A percentile compares a stretch with the other conserved stretches of the same genome.
Conservation (phyloP, 1,140 invertebrate genomes). For the Aphidius ervi region DNA sequence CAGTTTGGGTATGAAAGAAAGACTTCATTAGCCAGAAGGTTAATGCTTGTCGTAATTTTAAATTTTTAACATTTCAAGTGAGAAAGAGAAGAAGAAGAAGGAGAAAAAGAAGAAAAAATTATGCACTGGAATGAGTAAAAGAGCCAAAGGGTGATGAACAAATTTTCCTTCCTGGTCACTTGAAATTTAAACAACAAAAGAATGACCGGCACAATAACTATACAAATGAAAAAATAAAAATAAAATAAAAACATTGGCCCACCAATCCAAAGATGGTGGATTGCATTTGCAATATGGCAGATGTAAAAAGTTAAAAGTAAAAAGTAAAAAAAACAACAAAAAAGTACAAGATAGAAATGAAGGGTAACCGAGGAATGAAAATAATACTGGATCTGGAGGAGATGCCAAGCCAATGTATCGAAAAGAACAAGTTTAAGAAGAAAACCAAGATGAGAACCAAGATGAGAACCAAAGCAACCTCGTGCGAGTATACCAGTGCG, state of each 20-base stretch:
- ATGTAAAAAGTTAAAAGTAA: not conserved
- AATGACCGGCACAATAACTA: no score
- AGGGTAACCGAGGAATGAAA: no score
- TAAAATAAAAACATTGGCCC: no score
- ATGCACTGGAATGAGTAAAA: no score
- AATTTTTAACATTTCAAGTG: constrained; percentile 16
- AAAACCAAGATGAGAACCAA: not conserved
- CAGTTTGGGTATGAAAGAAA: constrained; percentile 6
- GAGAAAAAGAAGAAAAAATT: not conserved
- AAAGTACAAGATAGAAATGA: constrained; percentile 2
- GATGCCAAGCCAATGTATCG: no score
- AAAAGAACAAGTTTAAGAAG: no score
- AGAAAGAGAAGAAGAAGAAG: constrained; percentile 15
- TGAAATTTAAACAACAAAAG: no score
- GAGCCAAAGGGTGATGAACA: no score
- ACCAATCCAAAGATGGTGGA: not conserved
- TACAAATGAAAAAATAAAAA: no score
- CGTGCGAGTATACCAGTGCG: constrained; percentile 25
- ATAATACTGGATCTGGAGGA: no score
- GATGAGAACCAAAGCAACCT: constrained; percentile 35
- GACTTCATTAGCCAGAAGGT: constrained; percentile 42
- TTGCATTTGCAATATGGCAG: not conserved
- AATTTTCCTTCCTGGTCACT: no score
- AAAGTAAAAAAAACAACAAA: constrained; percentile 31
- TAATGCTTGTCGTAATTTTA: constrained; percentile 39